Conservation (phyloP, 2,113 vertebrate species). For the Ophthalmolycus amberensis region DNA sequence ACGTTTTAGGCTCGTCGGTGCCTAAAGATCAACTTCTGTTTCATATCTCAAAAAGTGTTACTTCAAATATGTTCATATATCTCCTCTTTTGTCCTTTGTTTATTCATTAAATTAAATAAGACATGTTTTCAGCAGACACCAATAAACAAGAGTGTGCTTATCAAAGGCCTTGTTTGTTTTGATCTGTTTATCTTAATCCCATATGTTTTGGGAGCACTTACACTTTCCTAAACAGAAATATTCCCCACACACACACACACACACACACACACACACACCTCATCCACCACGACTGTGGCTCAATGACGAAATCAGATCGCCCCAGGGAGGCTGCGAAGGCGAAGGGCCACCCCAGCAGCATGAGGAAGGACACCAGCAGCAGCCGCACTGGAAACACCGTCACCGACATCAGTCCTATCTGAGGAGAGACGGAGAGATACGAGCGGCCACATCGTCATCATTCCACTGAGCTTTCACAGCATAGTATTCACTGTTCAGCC, state of each 20-base stretch:
- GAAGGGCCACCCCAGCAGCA: slow-evolving; percentile 96
- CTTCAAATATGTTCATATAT: not conserved
- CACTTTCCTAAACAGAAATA: not conserved
- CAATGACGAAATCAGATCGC: slow-evolving; percentile 82
- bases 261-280: slow-evolving; percentile 73
- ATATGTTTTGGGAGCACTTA: not conserved
- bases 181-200: not conserved
- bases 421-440: slow-evolving; percentile 37
- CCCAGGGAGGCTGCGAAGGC: slow-evolving; percentile 89
- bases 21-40: not conserved
- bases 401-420: slow-evolving; percentile 94
- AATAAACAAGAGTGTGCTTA: not conserved
- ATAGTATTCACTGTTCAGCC: not conserved
- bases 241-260: slow-evolving; percentile 59
- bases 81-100: not conserved
- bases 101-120: not conserved
- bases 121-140: not conserved
- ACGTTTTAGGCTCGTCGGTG: not conserved
- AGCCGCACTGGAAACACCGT: slow-evolving; percentile 94
- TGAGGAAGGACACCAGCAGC: slow-evolving; percentile 89
- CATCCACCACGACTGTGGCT: slow-evolving; percentile 89
- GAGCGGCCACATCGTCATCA: not conserved
- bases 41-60: not conserved
- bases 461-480: not conserved
- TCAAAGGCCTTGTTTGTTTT: slow-evolving; percentile 4